Percentiles rank a stretch among this genome's conserved stretches.
Conservation (phyloP, 1,140 invertebrate species). For the Zaprionus kolodkinae region DNA sequence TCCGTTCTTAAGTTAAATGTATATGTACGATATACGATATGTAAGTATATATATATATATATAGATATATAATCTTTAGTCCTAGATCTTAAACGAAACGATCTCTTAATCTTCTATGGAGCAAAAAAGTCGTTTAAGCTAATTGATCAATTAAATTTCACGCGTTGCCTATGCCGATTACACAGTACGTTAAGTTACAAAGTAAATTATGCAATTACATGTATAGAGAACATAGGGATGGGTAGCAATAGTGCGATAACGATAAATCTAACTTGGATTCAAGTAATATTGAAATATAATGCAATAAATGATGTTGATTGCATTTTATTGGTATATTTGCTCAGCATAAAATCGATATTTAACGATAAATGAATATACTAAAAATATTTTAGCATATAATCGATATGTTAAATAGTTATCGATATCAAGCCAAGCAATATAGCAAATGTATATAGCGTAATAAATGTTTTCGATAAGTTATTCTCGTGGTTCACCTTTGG, state of each 20-base stretch:
- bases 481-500: no score
- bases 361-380: no score
- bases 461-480: no score
- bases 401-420: not conserved
- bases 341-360: not conserved
- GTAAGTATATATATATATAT: not conserved
- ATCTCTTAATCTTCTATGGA: conserved; percentile 63
- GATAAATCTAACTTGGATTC: not conserved
- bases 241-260: not conserved
- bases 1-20: conserved; percentile 63
- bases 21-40: not conserved
- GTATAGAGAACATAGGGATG: conserved; percentile 20
- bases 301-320: no score
- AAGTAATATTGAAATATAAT: no score
- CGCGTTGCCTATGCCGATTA: conserved; percentile 59
- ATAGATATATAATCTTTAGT: not conserved
- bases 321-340: not conserved
- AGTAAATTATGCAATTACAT: conserved; percentile 43
- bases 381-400: not conserved
- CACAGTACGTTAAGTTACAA: conserved; percentile 48
- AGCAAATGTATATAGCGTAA: not conserved
- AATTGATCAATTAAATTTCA: conserved; percentile 47
- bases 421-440: conserved; percentile 10
- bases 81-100: conserved; percentile 45
- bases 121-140: conserved; percentile 28